Percentiles rank a stretch among this genome's conserved stretches.
Conservation (phyloP, 2,888 invertebrate species). For the Diachrysia chrysitis region DNA sequence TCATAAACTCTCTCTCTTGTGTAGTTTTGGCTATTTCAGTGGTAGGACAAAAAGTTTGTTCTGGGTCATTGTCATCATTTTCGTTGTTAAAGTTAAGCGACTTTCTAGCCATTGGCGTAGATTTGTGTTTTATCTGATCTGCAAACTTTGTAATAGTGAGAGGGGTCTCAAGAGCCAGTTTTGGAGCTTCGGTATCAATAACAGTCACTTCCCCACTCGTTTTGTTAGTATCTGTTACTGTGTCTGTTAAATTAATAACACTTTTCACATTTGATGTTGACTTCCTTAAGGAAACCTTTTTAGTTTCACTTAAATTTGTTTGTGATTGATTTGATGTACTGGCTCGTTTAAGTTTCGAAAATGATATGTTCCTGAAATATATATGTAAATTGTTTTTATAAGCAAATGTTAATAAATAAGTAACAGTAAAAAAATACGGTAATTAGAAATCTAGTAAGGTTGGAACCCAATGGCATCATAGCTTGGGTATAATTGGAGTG, state of each 20-base stretch:
- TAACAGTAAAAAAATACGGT: too few species aligned
- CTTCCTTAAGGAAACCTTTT: conserved; percentile 39
- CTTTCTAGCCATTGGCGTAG: conserved; percentile 82
- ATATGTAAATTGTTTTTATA: conserved; percentile 5
- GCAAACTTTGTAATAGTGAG: conserved; percentile 79
- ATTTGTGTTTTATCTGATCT: conserved; percentile 78
- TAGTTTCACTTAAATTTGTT: conserved; percentile 48
- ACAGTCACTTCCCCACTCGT: conserved; percentile 66
- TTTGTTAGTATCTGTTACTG: conserved; percentile 61
- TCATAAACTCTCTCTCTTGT: conserved; percentile 81
- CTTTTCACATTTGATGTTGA: conserved; percentile 57
- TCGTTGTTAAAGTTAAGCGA: conserved; percentile 76
- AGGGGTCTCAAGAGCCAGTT: conserved; percentile 74
- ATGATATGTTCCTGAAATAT: conserved; percentile 70
- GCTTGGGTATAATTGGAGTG: too few species aligned
- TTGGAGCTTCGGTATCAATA: conserved; percentile 58
- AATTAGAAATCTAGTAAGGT: not conserved
- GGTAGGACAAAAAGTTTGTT: conserved; percentile 75
- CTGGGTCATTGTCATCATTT: conserved; percentile 66
- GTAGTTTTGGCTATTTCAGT: conserved; percentile 73
- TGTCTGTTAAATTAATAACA: conserved; percentile 72
- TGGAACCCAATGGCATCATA: too few species aligned
- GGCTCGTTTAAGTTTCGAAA: conserved; percentile 67
- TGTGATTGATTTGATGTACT: conserved; percentile 58
- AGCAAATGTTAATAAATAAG: not conserved